phyloP scores from a whole-genome alignment of 2,113 vertebrate species.

The Spizaetus ornatus region DNA sequence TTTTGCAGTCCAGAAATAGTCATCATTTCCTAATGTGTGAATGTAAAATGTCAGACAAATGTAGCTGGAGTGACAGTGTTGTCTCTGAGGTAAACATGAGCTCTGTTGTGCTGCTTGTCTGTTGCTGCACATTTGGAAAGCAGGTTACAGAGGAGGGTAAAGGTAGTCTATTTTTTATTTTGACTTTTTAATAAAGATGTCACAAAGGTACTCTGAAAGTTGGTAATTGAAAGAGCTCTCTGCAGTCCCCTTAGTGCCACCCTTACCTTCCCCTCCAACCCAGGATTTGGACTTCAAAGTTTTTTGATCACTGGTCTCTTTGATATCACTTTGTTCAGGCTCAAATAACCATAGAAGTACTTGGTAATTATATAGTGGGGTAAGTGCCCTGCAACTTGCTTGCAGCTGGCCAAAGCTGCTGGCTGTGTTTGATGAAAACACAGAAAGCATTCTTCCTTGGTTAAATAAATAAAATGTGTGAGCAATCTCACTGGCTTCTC shows the following conservation, averaged over 20 bases:
- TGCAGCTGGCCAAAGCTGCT: neutral
- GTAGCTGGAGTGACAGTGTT: neutral
- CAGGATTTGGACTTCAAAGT: neutral
- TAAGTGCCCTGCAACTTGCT: neutral
- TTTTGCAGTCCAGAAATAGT: constrained; percentile 69
- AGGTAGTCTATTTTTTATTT: neutral
- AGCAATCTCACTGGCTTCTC: neutral
- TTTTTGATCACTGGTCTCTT: neutral
- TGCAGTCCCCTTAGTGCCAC: neutral
- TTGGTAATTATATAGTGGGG: neutral
- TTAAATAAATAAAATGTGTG: neutral
- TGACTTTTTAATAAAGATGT: neutral
- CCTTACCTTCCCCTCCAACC: neutral
- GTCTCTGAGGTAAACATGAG: neutral
- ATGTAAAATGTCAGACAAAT: constrained; percentile 55
- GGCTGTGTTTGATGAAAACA: neutral
- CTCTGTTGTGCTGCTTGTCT: neutral
- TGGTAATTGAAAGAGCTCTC: neutral
- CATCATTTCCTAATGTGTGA: constrained; percentile 42
- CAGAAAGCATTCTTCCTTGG: neutral
- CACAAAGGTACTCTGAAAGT: neutral
- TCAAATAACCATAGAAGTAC: neutral
- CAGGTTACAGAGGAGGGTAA: neutral
- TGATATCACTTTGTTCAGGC: neutral
- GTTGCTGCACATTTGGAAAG: neutral